Evolutionary conservation across 2,113 vertebrate species (phyloP), one percentile per base, ranked within the genome.

Genomic region (Triplophysa siluroides): DNA sequence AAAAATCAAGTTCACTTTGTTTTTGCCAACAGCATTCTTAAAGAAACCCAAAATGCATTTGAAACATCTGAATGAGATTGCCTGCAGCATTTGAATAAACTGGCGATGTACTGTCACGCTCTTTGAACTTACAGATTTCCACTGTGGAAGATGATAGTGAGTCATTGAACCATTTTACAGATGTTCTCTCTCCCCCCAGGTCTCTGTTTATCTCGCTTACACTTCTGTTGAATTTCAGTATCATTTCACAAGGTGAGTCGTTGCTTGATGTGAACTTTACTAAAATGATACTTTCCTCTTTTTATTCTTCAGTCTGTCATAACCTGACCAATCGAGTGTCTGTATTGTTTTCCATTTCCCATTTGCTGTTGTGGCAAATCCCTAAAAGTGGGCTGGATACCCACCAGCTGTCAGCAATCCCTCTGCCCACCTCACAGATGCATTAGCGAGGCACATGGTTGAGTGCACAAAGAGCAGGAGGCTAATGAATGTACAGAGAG

Each of bases 211-310:
- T 38, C 9, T 83, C 85, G 86, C 74, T 87, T 79, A 66, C 68
- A 8, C 64, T 88, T 79, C 83, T 91, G 69, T 26, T 87, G 19
- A 85, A 65, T 21, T 24, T 90, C 62, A 58, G 88, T 68, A 76
- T 91, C 80, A 11, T 81, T 67, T 83, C 80, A 43, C 76, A 67
- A 16, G 90, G 93, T 93, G 82, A 91, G 93, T 88, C 70, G 26
- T 10, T 75, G 4, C 5, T 62, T 33, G 6, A n/a, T 9, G 54
- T 65, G 10, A 29, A 8, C 19, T 63, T 45, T 75, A 24, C 24
- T 63, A 7, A 33, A 43, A 61, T 43, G 0, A 24, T 19, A 19
- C 47, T 47, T 58, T 78, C 29, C 50, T 61, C 45, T 78, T 61
- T 54, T 73, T 61, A 77, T 63, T 58, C 33, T 18, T 60, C 19